These are phyloP conservation scores for Ectobius pallidus DNA, from an alignment of 2,888 invertebrate genomes.

Conservation along the genomic window DNA sequence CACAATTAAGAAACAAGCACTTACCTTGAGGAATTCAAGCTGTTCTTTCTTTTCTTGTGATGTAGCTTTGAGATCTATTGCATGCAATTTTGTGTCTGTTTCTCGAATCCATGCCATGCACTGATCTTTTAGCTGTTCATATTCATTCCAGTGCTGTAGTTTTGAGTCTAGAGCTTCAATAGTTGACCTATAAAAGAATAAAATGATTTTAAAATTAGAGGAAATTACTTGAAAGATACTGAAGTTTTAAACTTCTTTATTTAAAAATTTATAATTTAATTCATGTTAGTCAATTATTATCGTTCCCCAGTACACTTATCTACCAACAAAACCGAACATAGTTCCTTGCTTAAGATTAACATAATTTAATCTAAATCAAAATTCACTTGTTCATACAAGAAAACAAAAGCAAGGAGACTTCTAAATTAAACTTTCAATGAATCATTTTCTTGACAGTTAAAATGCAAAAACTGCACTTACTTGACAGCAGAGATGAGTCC, in stretches of 20 bases:
- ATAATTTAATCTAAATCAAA: no score
- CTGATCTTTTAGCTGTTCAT: slow-evolving; percentile 84
- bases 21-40: slow-evolving; percentile 71
- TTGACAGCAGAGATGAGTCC: slow-evolving; percentile 76
- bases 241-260: not conserved
- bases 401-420: no score
- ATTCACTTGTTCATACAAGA: no score
- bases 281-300: no score
- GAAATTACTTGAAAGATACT: not conserved
- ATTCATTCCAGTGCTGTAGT: slow-evolving; percentile 90
- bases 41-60: slow-evolving; percentile 84
- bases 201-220: slow-evolving; percentile 1
- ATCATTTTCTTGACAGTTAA: no score
- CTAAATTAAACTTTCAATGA: no score
- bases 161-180: slow-evolving; percentile 82
- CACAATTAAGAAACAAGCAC: slow-evolving; percentile 1
- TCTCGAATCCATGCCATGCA: slow-evolving; percentile 87
- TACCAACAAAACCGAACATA: no score
- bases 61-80: slow-evolving; percentile 83
- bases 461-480: no score
- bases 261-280: no score
- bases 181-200: slow-evolving; percentile 59
- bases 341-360: no score
- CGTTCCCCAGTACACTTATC: no score
- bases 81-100: slow-evolving; percentile 85